Base-by-base conservation (phyloP, 2,888 invertebrate genomes). In the Cephus sareptanus region DNA sequence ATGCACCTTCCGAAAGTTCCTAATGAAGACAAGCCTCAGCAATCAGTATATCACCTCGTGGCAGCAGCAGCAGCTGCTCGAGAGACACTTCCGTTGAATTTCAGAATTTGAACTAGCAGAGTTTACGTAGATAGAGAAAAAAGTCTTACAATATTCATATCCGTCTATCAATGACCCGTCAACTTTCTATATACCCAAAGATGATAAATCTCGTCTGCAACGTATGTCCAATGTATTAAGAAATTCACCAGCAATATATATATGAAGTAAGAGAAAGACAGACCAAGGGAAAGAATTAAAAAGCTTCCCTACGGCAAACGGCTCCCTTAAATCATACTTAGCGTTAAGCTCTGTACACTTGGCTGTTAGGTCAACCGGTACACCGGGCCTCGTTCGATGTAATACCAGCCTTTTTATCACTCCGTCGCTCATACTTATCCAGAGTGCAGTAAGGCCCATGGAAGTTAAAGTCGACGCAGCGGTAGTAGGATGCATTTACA, bases 381-480 rank as follows among this genome's bases (percentile, higher is more conserved):
- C 78, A 78, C 78, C 78, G 75, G 78, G 78, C 78, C 76, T 37
- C 73, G 75, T 68, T 78, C 73, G 76, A 76, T 69, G 78, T 77
- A 77, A 77, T 77, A 9, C 23, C 78, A 75, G 75, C 30, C 75
- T 76, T 78, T 79, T 79, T 79, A 79, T 79, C 76, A 77, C 74
- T 79, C 79, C 34, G 79, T 79, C 76, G 76, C 76, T 74, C 79
- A 74, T 73, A 79, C 74, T 12, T 33, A 31, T 35, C 69, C 69
- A n/a, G 9, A n/a, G 34, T 6, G 23, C 56, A 1, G 56, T 2
- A 23, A 23, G 56, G 56, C 56, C 9, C 56, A 23, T 9, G 56
- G 2, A 56, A 56, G 56, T 23, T 56, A 23, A 56, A 56, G 56
- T 56, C 56, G 56, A 23, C 9, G 56, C 31, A 34, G n/a, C 33